Evolutionary conservation across 1,140 invertebrate species (phyloP).

Genomic region (Zaprionus africanus): DNA sequence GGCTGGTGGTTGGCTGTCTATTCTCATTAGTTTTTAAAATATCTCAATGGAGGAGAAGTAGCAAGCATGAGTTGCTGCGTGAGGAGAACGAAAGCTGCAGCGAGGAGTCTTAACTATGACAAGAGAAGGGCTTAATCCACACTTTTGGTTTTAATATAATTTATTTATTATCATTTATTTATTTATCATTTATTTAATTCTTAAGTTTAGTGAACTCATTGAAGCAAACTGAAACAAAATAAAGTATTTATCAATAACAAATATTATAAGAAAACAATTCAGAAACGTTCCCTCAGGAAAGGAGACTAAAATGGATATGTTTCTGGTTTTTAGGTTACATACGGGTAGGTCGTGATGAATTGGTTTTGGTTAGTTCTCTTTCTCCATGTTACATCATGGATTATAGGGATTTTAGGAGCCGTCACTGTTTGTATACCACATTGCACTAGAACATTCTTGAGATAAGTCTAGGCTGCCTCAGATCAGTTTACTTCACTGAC

Average conservation of each 20-base stretch:
- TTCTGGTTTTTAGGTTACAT: neutral
- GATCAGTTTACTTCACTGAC: too few relatives aligned
- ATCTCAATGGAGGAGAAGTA: neutral
- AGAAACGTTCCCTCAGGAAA: conserved; percentile 2
- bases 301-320: neutral
- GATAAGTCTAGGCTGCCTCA: too few relatives aligned
- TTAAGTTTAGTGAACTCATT: conserved; percentile 77
- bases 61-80: neutral
- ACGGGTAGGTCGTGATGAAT: neutral
- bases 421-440: too few relatives aligned
- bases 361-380: too few relatives aligned
- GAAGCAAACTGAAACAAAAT: conserved; percentile 64
- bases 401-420: too few relatives aligned
- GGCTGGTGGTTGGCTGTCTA: neutral
- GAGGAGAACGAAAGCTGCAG: neutral
- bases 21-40: neutral
- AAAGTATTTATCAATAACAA: conserved; percentile 35
- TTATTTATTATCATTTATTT: conserved; percentile 18
- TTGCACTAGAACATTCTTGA: too few relatives aligned
- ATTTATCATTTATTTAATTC: conserved; percentile 42
- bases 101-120: neutral
- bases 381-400: too few relatives aligned
- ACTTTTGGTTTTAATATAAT: conserved; percentile 67
- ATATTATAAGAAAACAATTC: conserved; percentile 16
- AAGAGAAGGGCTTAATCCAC: neutral